Percentiles rank a stretch among this genome's conserved stretches.
Conservation (phyloP, 1,140 invertebrate species). For the Anastrepha obliqua region DNA sequence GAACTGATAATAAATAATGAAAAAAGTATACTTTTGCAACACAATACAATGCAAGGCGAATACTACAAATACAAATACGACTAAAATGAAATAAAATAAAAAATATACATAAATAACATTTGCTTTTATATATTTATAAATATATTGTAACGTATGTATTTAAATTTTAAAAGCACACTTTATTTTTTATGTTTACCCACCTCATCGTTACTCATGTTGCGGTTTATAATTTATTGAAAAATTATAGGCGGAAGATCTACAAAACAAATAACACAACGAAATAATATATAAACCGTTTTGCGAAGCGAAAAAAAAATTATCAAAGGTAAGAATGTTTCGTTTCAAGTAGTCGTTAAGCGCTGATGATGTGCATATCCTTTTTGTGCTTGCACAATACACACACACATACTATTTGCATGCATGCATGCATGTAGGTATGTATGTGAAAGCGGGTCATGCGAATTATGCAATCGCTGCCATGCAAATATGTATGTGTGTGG, state of each 20-base stretch:
- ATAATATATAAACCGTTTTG: not conserved
- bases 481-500: not conserved
- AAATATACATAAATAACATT: not conserved
- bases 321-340: not conserved
- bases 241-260: slow-evolving; percentile 5
- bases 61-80: not conserved
- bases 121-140: not conserved
- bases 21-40: slow-evolving; percentile 29
- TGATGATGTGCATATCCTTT: not conserved
- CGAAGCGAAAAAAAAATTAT: not conserved
- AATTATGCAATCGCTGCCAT: slow-evolving; percentile 40
- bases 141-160: not conserved
- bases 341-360: not conserved
- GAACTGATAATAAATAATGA: slow-evolving; percentile 46
- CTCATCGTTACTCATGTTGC: slow-evolving; percentile 33
- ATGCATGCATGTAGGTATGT: not conserved
- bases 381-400: not conserved
- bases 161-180: slow-evolving; percentile 1
- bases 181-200: slow-evolving; percentile 1
- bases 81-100: not conserved
- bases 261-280: not conserved
- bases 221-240: not conserved
- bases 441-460: slow-evolving; percentile 36
- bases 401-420: not conserved
- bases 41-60: not conserved